Conservation (phyloP, 2,113 vertebrate species). For the Onychorhynchus coronatus region DNA sequence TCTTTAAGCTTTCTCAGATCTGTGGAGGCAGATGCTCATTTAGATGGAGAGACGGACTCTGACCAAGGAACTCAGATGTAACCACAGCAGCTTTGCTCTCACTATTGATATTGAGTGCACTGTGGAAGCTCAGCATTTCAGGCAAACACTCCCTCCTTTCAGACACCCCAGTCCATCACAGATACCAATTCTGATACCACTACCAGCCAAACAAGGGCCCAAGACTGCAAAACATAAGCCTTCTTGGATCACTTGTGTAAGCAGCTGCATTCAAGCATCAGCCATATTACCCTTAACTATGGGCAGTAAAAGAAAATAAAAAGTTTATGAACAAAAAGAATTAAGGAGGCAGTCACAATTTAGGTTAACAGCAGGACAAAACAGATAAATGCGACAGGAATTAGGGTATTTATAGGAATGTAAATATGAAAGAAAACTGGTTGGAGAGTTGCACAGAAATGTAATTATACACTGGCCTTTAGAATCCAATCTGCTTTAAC, state of each 20-base stretch:
- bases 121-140: background rate
- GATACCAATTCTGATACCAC: background rate
- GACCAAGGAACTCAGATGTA: background rate
- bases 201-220: background rate
- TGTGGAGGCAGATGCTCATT: background rate
- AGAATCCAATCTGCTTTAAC: background rate
- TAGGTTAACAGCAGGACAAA: background rate
- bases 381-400: background rate
- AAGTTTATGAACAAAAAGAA: background rate
- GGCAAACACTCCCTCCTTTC: background rate
- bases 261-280: background rate
- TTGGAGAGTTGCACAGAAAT: background rate
- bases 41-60: background rate
- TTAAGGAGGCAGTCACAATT: background rate
- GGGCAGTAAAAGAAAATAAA: background rate
- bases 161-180: background rate
- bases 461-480: background rate
- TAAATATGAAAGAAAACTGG: background rate
- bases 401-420: background rate
- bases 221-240: accelerated
- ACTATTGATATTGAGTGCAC: accelerated
- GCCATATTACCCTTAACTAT: background rate
- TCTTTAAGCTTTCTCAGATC: background rate
- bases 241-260: background rate
- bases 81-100: background rate